Conservation (phyloP, 2,113 vertebrate genomes). For the Caretta caretta region DNA sequence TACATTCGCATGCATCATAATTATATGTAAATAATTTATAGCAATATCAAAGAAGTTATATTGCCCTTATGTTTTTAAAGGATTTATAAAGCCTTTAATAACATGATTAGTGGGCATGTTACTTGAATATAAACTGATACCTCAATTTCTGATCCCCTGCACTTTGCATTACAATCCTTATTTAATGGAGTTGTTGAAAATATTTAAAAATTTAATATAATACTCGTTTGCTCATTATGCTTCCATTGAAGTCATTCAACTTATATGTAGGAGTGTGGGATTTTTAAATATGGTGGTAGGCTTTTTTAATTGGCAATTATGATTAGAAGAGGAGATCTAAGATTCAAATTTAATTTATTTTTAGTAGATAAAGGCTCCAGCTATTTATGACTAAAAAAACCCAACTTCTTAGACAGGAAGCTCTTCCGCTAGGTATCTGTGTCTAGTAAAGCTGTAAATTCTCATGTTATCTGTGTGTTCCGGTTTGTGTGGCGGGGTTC, state of each 20-base stretch:
- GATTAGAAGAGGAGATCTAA: slow-evolving; percentile 5
- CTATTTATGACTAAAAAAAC: background rate
- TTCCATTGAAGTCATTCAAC: background rate
- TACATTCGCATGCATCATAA: background rate
- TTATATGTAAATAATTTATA: background rate
- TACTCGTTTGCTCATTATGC: background rate
- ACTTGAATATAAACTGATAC: background rate
- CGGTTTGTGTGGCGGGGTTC: background rate
- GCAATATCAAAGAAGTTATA: background rate
- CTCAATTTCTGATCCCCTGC: background rate
- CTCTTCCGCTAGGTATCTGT: background rate
- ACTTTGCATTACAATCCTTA: background rate
- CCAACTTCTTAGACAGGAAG: slow-evolving; percentile 10
- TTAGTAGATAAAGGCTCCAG: background rate
- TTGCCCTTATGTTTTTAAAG: background rate
- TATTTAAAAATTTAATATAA: background rate
- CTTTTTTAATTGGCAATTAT: slow-evolving; percentile 38
- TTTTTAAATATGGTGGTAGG: background rate
- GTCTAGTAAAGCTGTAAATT: slow-evolving; percentile 27
- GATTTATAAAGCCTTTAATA: background rate
- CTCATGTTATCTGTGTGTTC: slow-evolving; percentile 51
- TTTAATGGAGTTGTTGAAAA: background rate
- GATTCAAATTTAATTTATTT: background rate
- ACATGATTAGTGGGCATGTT: background rate
- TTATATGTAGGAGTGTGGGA: background rate